phyloP scores from a whole-genome alignment of 2,888 invertebrate species.

The Oscheius onirici region DNA sequence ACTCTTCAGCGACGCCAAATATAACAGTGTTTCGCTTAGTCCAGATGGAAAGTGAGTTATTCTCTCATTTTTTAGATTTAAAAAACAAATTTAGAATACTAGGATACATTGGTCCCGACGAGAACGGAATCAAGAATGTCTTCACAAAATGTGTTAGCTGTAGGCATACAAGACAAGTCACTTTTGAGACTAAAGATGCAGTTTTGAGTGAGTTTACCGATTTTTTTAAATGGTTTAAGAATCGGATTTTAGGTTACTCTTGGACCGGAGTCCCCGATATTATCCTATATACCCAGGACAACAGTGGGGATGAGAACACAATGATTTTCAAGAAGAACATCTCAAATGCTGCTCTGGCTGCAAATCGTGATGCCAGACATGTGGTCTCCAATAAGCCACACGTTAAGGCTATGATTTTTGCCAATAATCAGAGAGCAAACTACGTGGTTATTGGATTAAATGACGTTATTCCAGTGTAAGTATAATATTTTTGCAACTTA shows the following conservation, averaged over 20 bases:
- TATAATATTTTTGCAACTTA: neutral
- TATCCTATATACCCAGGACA: constrained; percentile 67
- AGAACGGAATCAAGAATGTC: constrained; percentile 65
- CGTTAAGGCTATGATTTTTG: constrained; percentile 64
- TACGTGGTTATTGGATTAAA: constrained; percentile 65
- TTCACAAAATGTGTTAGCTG: constrained; percentile 67
- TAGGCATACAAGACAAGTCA: constrained; percentile 62
- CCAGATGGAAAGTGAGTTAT: constrained; percentile 60
- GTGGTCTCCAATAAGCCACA: constrained; percentile 60
- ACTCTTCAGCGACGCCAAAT: constrained; percentile 68
- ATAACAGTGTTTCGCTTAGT: constrained; percentile 63
- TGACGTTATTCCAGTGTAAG: constrained; percentile 65
- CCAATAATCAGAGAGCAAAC: constrained; percentile 60
- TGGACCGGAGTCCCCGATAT: constrained; percentile 68
- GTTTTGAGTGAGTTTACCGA: constrained; percentile 57
- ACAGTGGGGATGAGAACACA: constrained; percentile 70
- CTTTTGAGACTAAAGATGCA: constrained; percentile 64
- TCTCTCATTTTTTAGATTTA: neutral
- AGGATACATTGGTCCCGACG: constrained; percentile 69
- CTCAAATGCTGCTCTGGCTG: constrained; percentile 47
- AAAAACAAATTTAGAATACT: constrained; percentile 41
- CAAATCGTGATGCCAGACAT: constrained; percentile 17
- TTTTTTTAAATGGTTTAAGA: neutral
- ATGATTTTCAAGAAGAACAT: constrained; percentile 69
- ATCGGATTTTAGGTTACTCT: constrained; percentile 58